phyloP scores from a whole-genome alignment of 2,113 vertebrate genomes.

The Cisticola juncidis region DNA sequence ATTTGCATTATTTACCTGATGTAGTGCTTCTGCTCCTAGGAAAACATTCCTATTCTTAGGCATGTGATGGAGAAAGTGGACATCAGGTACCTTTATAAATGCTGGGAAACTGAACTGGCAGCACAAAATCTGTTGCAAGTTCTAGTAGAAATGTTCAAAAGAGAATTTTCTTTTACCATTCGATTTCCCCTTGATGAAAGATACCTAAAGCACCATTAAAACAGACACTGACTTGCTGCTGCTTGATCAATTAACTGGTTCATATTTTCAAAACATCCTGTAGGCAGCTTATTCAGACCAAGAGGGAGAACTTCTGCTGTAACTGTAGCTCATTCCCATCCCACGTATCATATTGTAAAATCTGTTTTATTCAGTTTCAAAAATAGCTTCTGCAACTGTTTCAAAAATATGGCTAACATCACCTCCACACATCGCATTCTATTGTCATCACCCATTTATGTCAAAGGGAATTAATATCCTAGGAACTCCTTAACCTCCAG shows the following conservation, averaged over 20 bases:
- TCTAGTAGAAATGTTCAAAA: neutral
- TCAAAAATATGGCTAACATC: constrained; percentile 22
- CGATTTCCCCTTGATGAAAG: neutral
- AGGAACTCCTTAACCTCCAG: constrained; percentile 18
- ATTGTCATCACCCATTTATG: constrained; percentile 44
- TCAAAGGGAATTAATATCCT: constrained; percentile 31
- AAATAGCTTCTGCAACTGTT: constrained; percentile 11
- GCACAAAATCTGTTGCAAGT: neutral
- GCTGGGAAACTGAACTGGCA: neutral
- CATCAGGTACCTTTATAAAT: neutral
- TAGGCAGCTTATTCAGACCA: neutral
- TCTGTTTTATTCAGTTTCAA: constrained; percentile 13
- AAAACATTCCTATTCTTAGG: neutral
- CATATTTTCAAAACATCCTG: neutral
- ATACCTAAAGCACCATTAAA: neutral
- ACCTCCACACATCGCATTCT: neutral
- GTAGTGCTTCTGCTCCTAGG: neutral
- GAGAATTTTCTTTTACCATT: neutral
- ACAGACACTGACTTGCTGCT: neutral
- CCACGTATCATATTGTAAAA: neutral
- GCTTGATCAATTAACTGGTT: neutral
- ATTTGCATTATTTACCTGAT: neutral
- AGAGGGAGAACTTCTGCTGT: neutral
- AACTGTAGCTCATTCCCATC: neutral
- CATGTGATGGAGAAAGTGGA: neutral